Conservation (phyloP, 2,888 invertebrate species). For the Atherix ibis region DNA sequence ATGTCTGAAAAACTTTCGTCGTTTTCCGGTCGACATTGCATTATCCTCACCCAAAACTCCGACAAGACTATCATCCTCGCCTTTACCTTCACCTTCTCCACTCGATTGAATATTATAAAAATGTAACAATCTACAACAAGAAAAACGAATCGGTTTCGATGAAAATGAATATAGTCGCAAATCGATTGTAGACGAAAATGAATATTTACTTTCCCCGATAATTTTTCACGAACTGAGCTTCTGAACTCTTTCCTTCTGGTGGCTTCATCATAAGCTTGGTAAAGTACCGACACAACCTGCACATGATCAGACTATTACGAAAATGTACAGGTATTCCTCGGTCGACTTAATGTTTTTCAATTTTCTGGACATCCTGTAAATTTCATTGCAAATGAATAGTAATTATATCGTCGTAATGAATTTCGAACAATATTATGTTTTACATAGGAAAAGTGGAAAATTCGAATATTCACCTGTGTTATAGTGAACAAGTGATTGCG, state of each 20-base stretch:
- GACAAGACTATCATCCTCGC: constrained; percentile 27
- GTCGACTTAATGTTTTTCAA: constrained; percentile 40
- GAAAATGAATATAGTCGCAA: no score
- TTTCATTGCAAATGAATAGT: no score
- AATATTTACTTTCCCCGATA: constrained; percentile 44
- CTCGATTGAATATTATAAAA: constrained; percentile 53
- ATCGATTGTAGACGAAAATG: no score
- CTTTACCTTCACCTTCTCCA: constrained; percentile 19
- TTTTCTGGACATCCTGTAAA: constrained; percentile 36
- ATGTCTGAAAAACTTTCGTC: no score
- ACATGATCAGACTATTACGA: constrained; percentile 52
- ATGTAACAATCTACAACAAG: constrained; percentile 47
- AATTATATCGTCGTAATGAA: no score
- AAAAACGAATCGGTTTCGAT: background rate
- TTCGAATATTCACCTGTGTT: constrained; percentile 37
- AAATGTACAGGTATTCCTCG: constrained; percentile 54
- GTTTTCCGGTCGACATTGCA: no score
- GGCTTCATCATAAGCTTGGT: constrained; percentile 54
- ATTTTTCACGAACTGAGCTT: constrained; percentile 33
- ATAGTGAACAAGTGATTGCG: constrained; percentile 62
- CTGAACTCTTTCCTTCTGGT: constrained; percentile 35
- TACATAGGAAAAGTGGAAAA: no score
- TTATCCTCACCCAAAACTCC: constrained; percentile 33
- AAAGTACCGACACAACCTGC: constrained; percentile 68
- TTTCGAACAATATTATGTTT: no score